Base-by-base conservation (phyloP, 2,888 invertebrate species). In the Lacanobia oleracea region DNA sequence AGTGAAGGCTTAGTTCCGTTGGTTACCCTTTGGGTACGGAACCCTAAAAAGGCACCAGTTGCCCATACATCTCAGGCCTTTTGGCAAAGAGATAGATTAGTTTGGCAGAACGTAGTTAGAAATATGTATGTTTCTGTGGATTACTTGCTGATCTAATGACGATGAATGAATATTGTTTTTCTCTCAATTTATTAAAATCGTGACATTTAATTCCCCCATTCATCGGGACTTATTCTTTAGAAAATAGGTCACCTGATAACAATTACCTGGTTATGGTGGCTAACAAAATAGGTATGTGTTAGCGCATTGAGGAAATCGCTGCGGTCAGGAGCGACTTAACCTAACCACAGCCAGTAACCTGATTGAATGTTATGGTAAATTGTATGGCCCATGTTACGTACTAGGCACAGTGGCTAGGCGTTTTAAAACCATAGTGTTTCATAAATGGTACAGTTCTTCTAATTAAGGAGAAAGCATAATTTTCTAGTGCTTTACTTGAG, bases 361-460 rank as follows among this genome's bases (percentile, higher is more conserved):
- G 51, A 75, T 78, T 78, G 66, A 81, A 78, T 75, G 64, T 65
- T 75, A 72, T 80, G 68, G 72, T 65, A 69, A 72, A 69, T 69
- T 63, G 40, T 64, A 40, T 53, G 51, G n/a, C 7, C 57, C 14
- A 23, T 33, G 68, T 69, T 72, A 81, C 72, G 67, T 80, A 48
- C n/a, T 45, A 56, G 14, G 37, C 40, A 27, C 16, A 14, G 7
- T 37, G 45, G n/a, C n/a, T n/a, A n/a, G n/a, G 18, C 18, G n/a
- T 57, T 61, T 27, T 16, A n/a, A 61, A 70, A 61, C 27, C 43
- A 23, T 45, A 57, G n/a, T 43, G 48, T 61, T 65, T 65, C 23
- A 69, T 37, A 51, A 61, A 61, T 33, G 51, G 40, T 48, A 37
- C 27, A 33, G 27, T 75, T 27, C 43, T 57, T 27, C 8, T 27